Evolutionary conservation across 2,113 vertebrate genomes (phyloP).

Genomic region (Sclerurus mexicanus): DNA sequence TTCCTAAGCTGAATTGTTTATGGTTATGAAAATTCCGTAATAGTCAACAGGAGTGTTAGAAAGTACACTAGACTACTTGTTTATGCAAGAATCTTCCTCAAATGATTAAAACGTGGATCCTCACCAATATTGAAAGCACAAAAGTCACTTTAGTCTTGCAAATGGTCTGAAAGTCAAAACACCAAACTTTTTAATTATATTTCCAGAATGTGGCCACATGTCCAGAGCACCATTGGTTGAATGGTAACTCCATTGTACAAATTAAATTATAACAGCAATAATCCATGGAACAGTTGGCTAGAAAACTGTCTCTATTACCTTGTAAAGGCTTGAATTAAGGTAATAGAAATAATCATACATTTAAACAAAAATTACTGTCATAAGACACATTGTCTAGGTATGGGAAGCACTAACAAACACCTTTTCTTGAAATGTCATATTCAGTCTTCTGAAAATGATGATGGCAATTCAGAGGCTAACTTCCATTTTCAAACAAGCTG

Average conservation of each 20-base stretch:
- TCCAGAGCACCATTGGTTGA: not conserved
- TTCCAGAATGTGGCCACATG: not conserved
- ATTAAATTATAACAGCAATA: not conserved
- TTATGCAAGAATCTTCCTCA: not conserved
- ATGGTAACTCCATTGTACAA: not conserved
- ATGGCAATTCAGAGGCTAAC: not conserved
- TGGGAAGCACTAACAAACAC: not conserved
- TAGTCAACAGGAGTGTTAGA: not conserved
- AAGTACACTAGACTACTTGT: not conserved
- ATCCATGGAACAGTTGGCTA: not conserved
- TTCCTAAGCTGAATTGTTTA: not conserved
- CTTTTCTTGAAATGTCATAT: not conserved
- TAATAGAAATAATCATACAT: not conserved
- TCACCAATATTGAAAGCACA: not conserved
- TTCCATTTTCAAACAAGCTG: not conserved
- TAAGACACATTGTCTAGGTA: not conserved
- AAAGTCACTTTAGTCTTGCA: not conserved
- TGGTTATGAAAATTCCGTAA: not conserved
- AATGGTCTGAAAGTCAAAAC: not conserved
- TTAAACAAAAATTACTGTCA: not conserved
- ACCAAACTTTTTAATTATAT: not conserved
- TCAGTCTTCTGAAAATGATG: not conserved
- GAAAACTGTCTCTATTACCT: not conserved
- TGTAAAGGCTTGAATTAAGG: not conserved
- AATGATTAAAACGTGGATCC: not conserved